A percentile compares a stretch with the other conserved stretches of the same genome.
Conservation (phyloP, 2,888 invertebrate genomes). For the Polia nebulosa region DNA sequence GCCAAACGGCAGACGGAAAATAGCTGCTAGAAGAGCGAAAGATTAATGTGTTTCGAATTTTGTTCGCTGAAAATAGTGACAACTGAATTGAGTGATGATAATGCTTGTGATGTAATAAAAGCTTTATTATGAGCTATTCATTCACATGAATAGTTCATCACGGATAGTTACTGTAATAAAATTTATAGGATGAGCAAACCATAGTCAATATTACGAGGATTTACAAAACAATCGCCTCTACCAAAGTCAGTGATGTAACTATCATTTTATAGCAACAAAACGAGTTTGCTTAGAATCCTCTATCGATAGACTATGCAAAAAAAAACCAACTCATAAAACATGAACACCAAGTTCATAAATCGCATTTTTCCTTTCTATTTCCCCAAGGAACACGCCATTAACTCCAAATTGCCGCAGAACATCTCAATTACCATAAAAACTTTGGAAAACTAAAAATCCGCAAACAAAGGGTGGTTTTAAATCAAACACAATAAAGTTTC, state of each 20-base stretch:
- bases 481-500: conserved; percentile 68
- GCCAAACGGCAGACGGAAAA: conserved; percentile 7
- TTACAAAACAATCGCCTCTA: neutral
- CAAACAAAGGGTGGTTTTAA: conserved; percentile 67
- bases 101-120: neutral
- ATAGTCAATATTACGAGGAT: conserved; percentile 4
- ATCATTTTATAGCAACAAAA: neutral
- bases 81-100: neutral
- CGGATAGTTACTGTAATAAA: conserved; percentile 7
- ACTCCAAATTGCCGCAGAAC: conserved; percentile 61
- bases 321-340: conserved; percentile 24
- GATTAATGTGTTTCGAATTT: neutral
- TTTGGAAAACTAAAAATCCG: conserved; percentile 60
- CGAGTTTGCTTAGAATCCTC: neutral
- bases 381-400: conserved; percentile 62
- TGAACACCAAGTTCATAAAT: conserved; percentile 51
- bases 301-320: conserved; percentile 12
- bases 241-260: neutral
- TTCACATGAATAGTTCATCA: conserved; percentile 7
- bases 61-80: neutral
- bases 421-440: conserved; percentile 65
- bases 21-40: neutral
- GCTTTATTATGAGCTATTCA: conserved; percentile 11
- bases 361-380: conserved; percentile 45
- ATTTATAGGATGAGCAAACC: conserved; percentile 1